Percentiles rank a stretch among this genome's conserved stretches.
Conservation (phyloP, 1,140 invertebrate genomes). For the Caenorhabditis elegans region DNA sequence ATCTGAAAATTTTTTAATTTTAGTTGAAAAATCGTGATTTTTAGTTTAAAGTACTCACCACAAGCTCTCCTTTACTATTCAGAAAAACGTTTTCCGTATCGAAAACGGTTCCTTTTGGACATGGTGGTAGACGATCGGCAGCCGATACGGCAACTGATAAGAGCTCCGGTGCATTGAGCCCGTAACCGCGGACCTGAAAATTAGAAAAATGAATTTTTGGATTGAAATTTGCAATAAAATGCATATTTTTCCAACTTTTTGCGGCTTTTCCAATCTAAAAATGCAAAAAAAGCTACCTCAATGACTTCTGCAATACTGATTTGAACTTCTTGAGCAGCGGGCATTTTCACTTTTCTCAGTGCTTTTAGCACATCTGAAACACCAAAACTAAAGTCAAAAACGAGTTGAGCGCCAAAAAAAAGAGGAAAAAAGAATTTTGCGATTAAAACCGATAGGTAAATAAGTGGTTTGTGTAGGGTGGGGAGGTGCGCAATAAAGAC, state of each 20-base stretch:
- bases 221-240: background rate
- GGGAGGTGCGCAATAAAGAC: background rate
- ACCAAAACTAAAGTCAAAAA: background rate
- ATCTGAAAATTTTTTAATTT: too few species aligned
- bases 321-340: constrained; percentile 34
- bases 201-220: background rate
- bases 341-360: background rate
- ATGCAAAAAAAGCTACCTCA: constrained; percentile 6
- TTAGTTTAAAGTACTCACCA: background rate
- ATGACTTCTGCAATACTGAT: constrained; percentile 38
- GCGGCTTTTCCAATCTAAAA: too few species aligned
- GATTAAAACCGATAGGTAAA: constrained; percentile 28
- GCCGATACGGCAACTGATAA: constrained; percentile 33
- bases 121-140: constrained; percentile 17
- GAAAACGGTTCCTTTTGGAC: constrained; percentile 41
- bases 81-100: constrained; percentile 38
- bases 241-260: too few species aligned
- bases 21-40: too few species aligned
- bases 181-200: constrained; percentile 32
- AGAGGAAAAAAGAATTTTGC: background rate
- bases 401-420: background rate
- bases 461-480: background rate
- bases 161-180: constrained; percentile 35
- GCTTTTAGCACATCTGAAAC: constrained; percentile 27
- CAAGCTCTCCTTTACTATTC: constrained; percentile 17